Conservation (phyloP, 1,140 invertebrate species). For the Danaus plexippus region DNA sequence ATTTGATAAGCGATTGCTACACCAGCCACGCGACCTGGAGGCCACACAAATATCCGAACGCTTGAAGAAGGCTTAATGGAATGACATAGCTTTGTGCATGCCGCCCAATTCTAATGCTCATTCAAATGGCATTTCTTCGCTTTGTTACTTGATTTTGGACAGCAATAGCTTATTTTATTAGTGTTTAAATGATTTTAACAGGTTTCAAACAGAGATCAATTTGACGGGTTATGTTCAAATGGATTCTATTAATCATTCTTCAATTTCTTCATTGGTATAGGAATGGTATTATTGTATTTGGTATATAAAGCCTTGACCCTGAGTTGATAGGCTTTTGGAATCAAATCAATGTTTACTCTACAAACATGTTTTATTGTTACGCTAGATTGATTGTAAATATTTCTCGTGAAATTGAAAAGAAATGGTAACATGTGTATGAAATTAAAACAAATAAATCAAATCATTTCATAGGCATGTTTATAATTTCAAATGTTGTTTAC, state of each 20-base stretch:
- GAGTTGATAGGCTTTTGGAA: constrained; percentile 17
- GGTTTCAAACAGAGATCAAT: constrained; percentile 25
- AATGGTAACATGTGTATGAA: constrained; percentile 7
- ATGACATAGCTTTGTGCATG: constrained; percentile 66
- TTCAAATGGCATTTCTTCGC: constrained; percentile 68
- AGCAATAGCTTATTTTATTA: constrained; percentile 69
- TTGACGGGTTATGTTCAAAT: constrained; percentile 15
- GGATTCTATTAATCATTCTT: constrained; percentile 18
- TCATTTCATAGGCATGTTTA: no score
- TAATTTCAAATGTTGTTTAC: no score
- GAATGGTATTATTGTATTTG: constrained; percentile 12
- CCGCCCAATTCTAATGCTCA: constrained; percentile 69
- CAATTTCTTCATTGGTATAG: constrained; percentile 13
- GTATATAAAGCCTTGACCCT: constrained; percentile 3
- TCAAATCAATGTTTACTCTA: constrained; percentile 22
- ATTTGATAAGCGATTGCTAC: constrained; percentile 61
- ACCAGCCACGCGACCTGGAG: constrained; percentile 59
- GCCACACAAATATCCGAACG: constrained; percentile 60
- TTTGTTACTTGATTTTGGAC: constrained; percentile 69
- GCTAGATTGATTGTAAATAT: constrained; percentile 12
- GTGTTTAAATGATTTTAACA: constrained; percentile 62
- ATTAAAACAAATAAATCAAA: no score
- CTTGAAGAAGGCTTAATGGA: constrained; percentile 70
- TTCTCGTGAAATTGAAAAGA: constrained; percentile 14
- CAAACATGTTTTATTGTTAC: constrained; percentile 11